Conservation (phyloP, 2,113 vertebrate species). For the Crypturellus undulatus region DNA sequence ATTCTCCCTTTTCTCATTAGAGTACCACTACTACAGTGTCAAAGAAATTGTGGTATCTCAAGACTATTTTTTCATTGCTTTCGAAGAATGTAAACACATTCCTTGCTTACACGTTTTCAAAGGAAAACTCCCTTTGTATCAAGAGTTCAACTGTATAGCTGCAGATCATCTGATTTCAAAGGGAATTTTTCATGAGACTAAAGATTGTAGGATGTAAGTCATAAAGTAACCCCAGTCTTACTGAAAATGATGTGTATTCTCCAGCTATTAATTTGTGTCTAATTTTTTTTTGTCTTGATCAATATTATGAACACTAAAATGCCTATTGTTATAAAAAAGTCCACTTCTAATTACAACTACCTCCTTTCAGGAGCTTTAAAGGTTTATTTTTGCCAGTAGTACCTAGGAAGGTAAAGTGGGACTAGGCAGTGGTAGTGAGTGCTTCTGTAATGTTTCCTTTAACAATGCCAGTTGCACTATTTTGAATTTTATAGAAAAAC, state of each 20-base stretch:
- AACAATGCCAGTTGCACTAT: neutral
- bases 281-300: neutral
- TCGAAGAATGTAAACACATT: neutral
- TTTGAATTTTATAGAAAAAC: neutral
- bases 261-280: neutral
- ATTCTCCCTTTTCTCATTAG: neutral
- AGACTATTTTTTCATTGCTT: neutral
- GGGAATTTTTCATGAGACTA: neutral
- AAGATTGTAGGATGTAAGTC: neutral
- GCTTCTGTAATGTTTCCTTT: neutral
- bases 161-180: neutral
- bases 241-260: neutral
- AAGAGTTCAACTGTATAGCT: neutral
- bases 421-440: neutral
- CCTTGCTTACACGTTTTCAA: neutral
- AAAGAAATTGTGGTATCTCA: neutral
- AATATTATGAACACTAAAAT: neutral
- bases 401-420: neutral
- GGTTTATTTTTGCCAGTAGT: neutral
- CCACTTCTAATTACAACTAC: neutral
- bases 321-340: neutral
- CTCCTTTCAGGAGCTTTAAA: neutral
- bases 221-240: neutral
- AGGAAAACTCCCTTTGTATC: neutral
- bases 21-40: neutral